phyloP scores from a whole-genome alignment of 1,140 invertebrate species.

The Globodera ellingtonae region DNA sequence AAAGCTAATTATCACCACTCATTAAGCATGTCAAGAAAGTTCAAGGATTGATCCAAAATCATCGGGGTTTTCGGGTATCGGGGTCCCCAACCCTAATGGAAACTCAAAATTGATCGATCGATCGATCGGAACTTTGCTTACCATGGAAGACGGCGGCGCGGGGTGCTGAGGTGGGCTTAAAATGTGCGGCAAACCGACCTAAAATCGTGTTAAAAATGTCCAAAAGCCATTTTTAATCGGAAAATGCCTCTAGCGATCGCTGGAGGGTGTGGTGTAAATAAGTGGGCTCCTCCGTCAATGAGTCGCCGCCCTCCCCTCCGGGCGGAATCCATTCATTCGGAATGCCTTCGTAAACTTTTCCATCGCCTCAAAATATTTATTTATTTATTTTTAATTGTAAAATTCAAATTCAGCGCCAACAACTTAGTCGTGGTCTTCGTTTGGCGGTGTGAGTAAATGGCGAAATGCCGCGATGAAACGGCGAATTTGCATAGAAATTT shows the following conservation, averaged over 20 bases:
- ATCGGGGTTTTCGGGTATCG: too few relatives aligned
- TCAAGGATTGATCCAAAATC: too few relatives aligned
- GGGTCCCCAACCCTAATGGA: too few relatives aligned
- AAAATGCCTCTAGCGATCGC: conserved; percentile 42
- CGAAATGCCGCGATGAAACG: conserved; percentile 3
- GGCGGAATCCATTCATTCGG: conserved; percentile 53
- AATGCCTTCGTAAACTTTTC: conserved; percentile 48
- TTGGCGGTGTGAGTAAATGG: not conserved
- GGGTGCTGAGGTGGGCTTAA: conserved; percentile 19
- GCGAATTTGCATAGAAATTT: not conserved
- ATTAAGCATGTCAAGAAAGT: too few relatives aligned
- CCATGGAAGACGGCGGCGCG: conserved; percentile 20
- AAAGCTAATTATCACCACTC: too few relatives aligned
- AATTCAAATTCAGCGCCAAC: not conserved
- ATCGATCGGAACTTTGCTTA: not conserved
- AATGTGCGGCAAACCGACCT: conserved; percentile 29
- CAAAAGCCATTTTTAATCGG: conserved; percentile 20
- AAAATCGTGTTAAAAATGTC: not conserved
- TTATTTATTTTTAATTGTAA: too few relatives aligned
- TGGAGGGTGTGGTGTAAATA: conserved; percentile 54
- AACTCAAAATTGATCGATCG: too few relatives aligned
- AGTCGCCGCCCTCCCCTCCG: conserved; percentile 5
- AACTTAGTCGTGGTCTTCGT: not conserved
- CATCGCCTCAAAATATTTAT: conserved; percentile 13
- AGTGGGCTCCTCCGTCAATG: conserved; percentile 31